Conservation (phyloP, 1,140 invertebrate genomes). For the Achatina immaculata region DNA sequence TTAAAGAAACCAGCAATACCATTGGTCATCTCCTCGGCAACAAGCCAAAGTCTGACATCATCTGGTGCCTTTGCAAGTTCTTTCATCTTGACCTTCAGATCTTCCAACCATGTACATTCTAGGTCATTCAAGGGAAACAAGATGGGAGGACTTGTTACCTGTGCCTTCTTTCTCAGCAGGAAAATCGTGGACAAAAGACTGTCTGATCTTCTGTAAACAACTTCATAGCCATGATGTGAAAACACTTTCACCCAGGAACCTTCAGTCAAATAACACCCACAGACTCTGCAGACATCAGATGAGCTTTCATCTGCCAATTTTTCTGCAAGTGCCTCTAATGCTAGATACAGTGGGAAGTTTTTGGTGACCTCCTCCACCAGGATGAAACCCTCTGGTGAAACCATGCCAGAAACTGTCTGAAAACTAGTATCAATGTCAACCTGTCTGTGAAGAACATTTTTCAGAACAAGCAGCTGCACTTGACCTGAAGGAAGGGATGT, state of each 20-base stretch:
- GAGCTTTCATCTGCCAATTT: slow-evolving; percentile 12
- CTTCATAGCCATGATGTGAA: slow-evolving; percentile 69
- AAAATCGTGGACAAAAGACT: slow-evolving; percentile 63
- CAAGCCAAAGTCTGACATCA: slow-evolving; percentile 65
- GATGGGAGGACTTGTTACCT: slow-evolving; percentile 22
- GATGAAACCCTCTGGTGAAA: slow-evolving; percentile 82
- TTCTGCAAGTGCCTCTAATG: slow-evolving; percentile 45
- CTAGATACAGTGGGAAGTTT: slow-evolving; percentile 67
- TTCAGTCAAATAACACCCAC: slow-evolving; percentile 63
- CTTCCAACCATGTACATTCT: slow-evolving; percentile 81
- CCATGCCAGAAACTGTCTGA: slow-evolving; percentile 73
- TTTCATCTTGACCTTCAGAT: slow-evolving; percentile 78
- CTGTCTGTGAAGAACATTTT: slow-evolving; percentile 67
- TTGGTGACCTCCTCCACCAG: slow-evolving; percentile 81
- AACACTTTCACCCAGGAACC: slow-evolving; percentile 68
- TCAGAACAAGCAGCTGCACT: slow-evolving; percentile 66
- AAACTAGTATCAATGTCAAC: slow-evolving; percentile 65
- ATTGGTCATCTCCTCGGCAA: slow-evolving; percentile 65
- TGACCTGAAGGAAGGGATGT: slow-evolving; percentile 47
- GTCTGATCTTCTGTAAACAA: slow-evolving; percentile 66
- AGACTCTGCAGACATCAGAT: slow-evolving; percentile 43
- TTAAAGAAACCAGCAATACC: slow-evolving; percentile 90
- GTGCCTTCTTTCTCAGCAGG: slow-evolving; percentile 54
- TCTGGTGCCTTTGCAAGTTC: slow-evolving; percentile 70
- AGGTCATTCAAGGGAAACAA: slow-evolving; percentile 63